Evolutionary conservation across 2,797 vertebrate genomes (phyloP).

Genomic region (Karalla daura): DNA sequence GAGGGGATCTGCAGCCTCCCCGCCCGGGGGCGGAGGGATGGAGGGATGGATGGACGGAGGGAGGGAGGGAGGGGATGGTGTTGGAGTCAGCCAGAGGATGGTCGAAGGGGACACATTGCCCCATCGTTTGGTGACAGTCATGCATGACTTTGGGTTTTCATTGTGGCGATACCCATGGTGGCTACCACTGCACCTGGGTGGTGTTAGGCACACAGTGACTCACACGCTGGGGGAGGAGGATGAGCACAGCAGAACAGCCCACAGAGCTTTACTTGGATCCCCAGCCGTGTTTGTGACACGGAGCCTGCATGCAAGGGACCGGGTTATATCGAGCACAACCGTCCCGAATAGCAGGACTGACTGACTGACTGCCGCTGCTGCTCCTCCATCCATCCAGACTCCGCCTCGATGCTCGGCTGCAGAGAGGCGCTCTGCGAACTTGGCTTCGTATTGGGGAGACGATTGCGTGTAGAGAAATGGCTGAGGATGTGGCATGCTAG

Average conservation of each 20-base stretch:
- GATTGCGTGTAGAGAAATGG: slow-evolving; percentile 3
- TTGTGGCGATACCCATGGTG: slow-evolving; percentile 49
- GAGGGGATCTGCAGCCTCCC: slow-evolving; percentile 12
- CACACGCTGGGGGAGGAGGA: slow-evolving; percentile 32
- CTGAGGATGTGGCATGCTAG: slow-evolving; percentile 3
- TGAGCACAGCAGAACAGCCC: not conserved
- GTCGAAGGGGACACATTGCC: not conserved
- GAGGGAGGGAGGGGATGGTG: too few species aligned
- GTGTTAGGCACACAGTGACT: slow-evolving; percentile 40
- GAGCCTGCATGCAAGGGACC: not conserved
- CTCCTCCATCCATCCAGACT: slow-evolving; percentile 50
- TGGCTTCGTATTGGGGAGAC: slow-evolving; percentile 45
- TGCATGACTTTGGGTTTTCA: slow-evolving; percentile 63
- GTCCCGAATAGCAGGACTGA: too few species aligned
- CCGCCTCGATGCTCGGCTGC: slow-evolving; percentile 50
- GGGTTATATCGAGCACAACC: not conserved
- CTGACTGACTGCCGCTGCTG: slow-evolving; percentile 16
- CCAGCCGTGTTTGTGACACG: slow-evolving; percentile 4
- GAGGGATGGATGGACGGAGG: too few species aligned
- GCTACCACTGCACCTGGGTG: slow-evolving; percentile 50
- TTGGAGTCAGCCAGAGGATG: too few species aligned
- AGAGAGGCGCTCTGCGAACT: slow-evolving; percentile 45
- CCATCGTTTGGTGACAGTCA: slow-evolving; percentile 37
- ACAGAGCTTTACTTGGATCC: slow-evolving; percentile 2
- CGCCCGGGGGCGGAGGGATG: too few species aligned